Conservation (phyloP, 2,888 invertebrate species). For the Tachina lurida region DNA sequence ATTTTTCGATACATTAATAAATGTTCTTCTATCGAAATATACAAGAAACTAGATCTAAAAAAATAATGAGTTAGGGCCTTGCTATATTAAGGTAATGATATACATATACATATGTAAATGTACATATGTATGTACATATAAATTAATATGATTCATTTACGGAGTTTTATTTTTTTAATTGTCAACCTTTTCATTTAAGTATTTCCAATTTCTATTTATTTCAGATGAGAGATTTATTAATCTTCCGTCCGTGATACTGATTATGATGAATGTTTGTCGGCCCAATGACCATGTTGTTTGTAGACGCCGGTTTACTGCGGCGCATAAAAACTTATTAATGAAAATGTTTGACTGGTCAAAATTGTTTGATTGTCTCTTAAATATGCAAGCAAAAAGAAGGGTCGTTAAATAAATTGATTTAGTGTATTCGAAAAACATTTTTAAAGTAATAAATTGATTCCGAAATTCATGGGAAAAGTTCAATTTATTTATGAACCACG, state of each 20-base stretch:
- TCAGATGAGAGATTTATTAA: slow-evolving; percentile 63
- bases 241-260: slow-evolving; percentile 32
- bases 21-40: too few relatives aligned
- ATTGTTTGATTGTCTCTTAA: background rate
- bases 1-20: too few relatives aligned
- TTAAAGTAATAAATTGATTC: background rate
- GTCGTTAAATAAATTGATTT: slow-evolving; percentile 43
- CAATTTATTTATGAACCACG: too few relatives aligned
- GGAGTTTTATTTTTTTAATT: background rate
- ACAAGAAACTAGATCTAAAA: too few relatives aligned
- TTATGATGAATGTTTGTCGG: slow-evolving; percentile 18
- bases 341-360: slow-evolving; percentile 42
- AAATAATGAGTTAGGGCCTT: too few relatives aligned
- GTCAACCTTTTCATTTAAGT: slow-evolving; percentile 10
- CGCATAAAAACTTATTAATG: slow-evolving; percentile 13
- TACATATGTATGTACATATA: too few relatives aligned
- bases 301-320: background rate
- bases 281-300: background rate
- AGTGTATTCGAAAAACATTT: background rate
- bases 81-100: too few relatives aligned
- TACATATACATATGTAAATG: too few relatives aligned
- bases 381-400: slow-evolving; percentile 28
- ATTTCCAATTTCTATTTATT: slow-evolving; percentile 11
- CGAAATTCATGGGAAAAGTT: background rate
- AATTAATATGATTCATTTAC: too few relatives aligned